Evolutionary conservation across 2,797 vertebrate genomes (phyloP), one percentile per base, ranked within the genome.

Genomic region (Muraenolepis orangiensis): DNA sequence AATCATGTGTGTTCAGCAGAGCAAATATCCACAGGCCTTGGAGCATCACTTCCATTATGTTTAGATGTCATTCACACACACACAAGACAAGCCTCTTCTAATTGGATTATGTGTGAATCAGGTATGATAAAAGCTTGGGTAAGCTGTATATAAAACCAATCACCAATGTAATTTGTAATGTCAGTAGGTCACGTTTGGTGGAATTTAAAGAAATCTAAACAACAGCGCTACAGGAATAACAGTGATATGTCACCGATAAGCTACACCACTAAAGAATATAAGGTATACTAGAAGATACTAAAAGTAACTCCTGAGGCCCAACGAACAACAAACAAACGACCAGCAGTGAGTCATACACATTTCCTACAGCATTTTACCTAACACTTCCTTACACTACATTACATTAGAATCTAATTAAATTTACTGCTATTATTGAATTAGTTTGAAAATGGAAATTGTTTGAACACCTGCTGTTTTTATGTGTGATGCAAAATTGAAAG

Each of bases 11-110:
- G 87, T 78, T 90, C 88, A 85, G 84, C 81, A 74, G 83, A 87
- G 81, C 84, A 90, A 91, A 90, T 87, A 91, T 88, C 80, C 82
- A 77, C 85, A 83, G 82, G 85, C 85, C 77, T 79, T 66, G 66
- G n/a, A 84, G 81, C 80, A 70, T 82, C 78, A 72, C 74, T 85
- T 78, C 67, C 80, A 88, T 85, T 87, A 82, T 83, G 40, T 70
- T 70, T 77, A 23, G 67, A 73, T 80, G 72, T 85, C 74, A 82
- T 82, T 86, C 79, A 81, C 69, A 74, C 71, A 74, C 72, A 75
- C 71, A 74, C 42, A 78, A 30, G 72, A 76, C 75, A 85, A 72
- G 32, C 1, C 57, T 72, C 38, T 13, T 4, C 4, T 85, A 80
- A 87, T 88, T 78, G 84, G 66, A 81, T 81, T 82, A 40, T 78